Base-by-base conservation (phyloP, 2,113 vertebrate species). In the Synodontis membranacea region DNA sequence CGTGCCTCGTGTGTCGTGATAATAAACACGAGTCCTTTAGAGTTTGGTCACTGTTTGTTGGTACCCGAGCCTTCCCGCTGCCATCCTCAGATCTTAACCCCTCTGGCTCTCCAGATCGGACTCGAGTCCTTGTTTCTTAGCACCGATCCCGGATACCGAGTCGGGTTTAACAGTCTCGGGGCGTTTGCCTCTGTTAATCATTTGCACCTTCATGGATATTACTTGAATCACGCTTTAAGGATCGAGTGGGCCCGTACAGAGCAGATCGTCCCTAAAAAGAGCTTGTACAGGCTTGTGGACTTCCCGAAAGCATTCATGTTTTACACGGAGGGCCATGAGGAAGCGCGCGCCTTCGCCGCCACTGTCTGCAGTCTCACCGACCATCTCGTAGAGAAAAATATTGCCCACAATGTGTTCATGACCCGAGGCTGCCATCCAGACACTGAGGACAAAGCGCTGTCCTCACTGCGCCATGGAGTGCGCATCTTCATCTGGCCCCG, bases 101-200 rank as follows among this genome's bases (percentile, higher is more conserved):
- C 68, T 0, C 88, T 93, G 0, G 90, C 90, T 0, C 90, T 97
- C 25, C 91, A 34, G 31, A 89, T 88, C 0, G 96, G 95, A 0
- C 89, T 98, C 0, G 96, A 98, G 80, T 92, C 95, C 0, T 92
- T 96, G 7, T 92, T 99, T 23, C 93, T 99, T 44, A 99, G 97
- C 84, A 87, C 92, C 0, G 93, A 96, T 83, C 96, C 96, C 0
- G 94, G 95, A n/a, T 97, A 97, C 91, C 93, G 96, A 0, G 92
- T 98, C 0, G 97, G 97, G 2, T 99, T 99, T 90, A 99, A 99
- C 92, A 97, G 97, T 87, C 95, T 98, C 3, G 97, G 97, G 0
- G 98, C 93, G 4, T 94, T 96, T 90, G 97, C 98, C 28, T 99
- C 98, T 0, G 96, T 99, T 64, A 99, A 99, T 92, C 98, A 98